phyloP scores from a whole-genome alignment of 2,113 vertebrate species.

The Lepus americanus region DNA sequence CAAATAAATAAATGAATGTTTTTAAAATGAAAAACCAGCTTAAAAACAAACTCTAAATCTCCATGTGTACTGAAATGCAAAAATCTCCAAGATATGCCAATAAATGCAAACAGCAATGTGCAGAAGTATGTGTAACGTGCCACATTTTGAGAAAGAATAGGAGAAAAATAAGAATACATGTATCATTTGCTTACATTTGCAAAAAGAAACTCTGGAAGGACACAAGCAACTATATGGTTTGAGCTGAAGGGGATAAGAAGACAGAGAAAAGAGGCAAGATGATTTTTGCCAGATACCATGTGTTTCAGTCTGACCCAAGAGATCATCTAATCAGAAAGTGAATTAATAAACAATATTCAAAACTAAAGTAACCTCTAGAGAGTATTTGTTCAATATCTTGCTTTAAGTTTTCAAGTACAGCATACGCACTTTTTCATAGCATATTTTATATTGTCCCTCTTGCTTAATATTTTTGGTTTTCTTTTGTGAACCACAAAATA shows the following conservation, averaged over 20 bases:
- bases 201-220: constrained; percentile 12
- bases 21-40: neutral
- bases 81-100: neutral
- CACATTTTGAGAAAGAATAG: neutral
- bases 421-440: neutral
- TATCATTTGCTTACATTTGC: neutral
- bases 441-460: neutral
- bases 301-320: neutral
- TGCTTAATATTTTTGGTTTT: neutral
- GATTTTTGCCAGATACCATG: neutral
- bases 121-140: neutral
- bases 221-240: neutral
- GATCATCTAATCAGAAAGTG: neutral
- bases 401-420: neutral
- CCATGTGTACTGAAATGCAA: neutral
- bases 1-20: too few relatives aligned
- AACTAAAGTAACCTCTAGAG: neutral
- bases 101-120: neutral
- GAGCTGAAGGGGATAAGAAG: neutral
- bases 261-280: neutral
- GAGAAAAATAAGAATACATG: neutral
- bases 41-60: neutral
- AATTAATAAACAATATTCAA: neutral
- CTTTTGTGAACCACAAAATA: constrained; percentile 1
- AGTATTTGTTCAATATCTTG: neutral